These are phyloP conservation scores for Manis crassicaudata DNA, from an alignment of 2,797 vertebrate species.

Conservation along the genomic window DNA sequence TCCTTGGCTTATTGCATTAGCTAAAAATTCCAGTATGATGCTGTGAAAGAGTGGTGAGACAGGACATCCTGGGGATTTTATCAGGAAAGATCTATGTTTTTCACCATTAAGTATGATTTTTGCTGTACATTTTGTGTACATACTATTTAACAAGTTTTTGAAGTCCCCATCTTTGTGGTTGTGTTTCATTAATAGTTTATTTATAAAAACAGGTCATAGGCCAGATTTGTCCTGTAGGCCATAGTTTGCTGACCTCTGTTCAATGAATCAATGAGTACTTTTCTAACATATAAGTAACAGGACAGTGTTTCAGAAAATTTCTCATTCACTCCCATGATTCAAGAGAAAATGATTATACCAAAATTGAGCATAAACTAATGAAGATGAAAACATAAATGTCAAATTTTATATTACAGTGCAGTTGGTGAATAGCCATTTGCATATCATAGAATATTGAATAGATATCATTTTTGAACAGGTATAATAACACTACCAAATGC, in stretches of 20 bases:
- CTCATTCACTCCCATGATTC: neutral
- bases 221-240: neutral
- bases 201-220: neutral
- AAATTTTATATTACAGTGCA: neutral
- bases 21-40: no score
- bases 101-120: no score
- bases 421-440: neutral
- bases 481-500: neutral
- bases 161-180: neutral
- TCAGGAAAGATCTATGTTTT: no score
- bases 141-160: no score
- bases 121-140: no score
- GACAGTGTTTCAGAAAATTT: neutral
- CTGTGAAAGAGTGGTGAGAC: no score
- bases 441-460: neutral
- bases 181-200: neutral
- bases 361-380: neutral
- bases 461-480: neutral
- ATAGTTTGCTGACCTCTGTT: neutral
- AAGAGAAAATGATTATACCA: neutral
- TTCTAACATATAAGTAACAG: neutral
- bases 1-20: no score
- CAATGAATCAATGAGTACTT: neutral
- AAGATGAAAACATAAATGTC: neutral
- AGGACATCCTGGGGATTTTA: no score